Conservation (phyloP, 1,140 invertebrate species). For the Elymnias hypermnestra region DNA sequence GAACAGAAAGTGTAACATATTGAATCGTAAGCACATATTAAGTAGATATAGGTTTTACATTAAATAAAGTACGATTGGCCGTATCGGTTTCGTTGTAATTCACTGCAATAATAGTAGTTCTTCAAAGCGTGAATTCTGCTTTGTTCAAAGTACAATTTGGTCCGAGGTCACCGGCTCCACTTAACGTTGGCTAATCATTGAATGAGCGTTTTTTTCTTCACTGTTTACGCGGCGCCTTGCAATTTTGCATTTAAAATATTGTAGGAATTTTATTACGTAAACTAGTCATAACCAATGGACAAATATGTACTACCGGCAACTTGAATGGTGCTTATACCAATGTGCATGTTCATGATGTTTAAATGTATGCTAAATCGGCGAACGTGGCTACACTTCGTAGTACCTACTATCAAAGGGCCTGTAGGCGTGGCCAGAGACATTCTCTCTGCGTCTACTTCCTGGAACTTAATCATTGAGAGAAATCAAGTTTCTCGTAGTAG, state of each 20-base stretch:
- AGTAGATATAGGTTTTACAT: too few species aligned
- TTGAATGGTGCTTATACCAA: too few species aligned
- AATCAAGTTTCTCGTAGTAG: slow-evolving; percentile 17
- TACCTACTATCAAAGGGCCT: slow-evolving; percentile 34
- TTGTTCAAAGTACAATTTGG: slow-evolving; percentile 59
- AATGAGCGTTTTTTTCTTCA: slow-evolving; percentile 34
- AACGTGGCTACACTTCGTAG: slow-evolving; percentile 36
- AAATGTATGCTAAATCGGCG: slow-evolving; percentile 18
- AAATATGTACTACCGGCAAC: slow-evolving; percentile 1
- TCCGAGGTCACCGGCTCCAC: slow-evolving; percentile 55
- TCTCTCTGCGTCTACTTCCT: slow-evolving; percentile 44
- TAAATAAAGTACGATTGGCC: too few species aligned
- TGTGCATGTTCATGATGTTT: background rate
- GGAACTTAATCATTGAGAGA: slow-evolving; percentile 27
- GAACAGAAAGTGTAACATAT: background rate
- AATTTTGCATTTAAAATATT: background rate
- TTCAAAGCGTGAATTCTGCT: slow-evolving; percentile 31
- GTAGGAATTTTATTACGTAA: background rate
- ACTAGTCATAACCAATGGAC: background rate
- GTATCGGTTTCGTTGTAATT: slow-evolving; percentile 23
- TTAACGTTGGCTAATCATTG: slow-evolving; percentile 49
- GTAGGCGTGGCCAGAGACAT: slow-evolving; percentile 45
- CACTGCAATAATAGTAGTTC: slow-evolving; percentile 8
- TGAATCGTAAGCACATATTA: too few species aligned
- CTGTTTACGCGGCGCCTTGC: background rate